Percentiles rank a stretch among this genome's conserved stretches.
Evolutionary conservation across 2,113 vertebrate species (phyloP).

Genomic region (Echinops telfairi): DNA sequence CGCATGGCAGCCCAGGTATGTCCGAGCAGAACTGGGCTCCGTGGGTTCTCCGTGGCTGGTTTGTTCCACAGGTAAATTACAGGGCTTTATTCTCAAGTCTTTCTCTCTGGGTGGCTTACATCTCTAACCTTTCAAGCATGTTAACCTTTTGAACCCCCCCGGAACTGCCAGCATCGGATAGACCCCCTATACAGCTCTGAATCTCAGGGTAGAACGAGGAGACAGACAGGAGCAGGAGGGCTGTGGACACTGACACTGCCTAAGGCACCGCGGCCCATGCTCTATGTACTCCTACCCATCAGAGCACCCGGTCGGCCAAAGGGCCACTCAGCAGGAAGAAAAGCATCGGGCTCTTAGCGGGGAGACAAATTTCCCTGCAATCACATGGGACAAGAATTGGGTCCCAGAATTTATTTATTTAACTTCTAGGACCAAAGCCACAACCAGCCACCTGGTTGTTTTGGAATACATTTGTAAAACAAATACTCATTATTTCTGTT

Average conservation of each 20-base stretch:
- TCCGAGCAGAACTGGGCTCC: background rate
- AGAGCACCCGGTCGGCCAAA: background rate
- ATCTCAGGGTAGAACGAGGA: background rate
- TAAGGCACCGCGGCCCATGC: background rate
- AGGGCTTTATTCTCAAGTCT: background rate
- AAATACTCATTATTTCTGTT: background rate
- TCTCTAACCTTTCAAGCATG: background rate
- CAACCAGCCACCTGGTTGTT: background rate
- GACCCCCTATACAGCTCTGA: background rate
- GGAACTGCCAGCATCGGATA: background rate
- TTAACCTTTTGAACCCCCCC: background rate
- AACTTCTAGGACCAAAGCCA: background rate
- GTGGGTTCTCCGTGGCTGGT: background rate
- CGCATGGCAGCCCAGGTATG: background rate
- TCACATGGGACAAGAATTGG: background rate
- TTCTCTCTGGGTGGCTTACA: background rate
- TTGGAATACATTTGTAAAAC: background rate
- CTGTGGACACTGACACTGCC: background rate
- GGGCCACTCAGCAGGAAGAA: background rate
- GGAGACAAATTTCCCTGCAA: background rate
- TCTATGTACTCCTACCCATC: background rate
- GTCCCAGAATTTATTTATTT: constrained; percentile 11
- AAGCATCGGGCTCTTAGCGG: background rate
- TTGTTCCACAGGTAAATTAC: background rate
- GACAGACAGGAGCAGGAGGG: background rate